phyloP scores from a whole-genome alignment of 2,797 vertebrate genomes.

The Lagodon rhomboides region DNA sequence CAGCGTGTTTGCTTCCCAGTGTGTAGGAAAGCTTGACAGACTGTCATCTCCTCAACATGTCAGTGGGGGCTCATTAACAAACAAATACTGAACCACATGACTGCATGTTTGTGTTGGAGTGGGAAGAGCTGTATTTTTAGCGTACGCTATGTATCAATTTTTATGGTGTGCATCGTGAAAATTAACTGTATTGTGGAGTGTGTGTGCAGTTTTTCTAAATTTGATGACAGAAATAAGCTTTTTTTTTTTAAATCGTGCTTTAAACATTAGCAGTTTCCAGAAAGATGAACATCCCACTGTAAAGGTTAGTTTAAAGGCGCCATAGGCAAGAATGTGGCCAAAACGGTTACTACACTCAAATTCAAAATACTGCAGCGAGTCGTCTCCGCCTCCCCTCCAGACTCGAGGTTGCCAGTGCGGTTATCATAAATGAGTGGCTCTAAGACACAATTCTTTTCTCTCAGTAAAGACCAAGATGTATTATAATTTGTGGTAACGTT shows the following conservation, averaged over 20 bases:
- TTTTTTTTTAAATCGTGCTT: neutral
- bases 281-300: neutral
- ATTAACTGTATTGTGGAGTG: slow-evolving; percentile 5
- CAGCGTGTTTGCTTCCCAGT: slow-evolving; percentile 53
- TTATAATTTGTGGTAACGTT: no score
- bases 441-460: no score
- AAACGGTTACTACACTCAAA: no score
- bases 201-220: neutral
- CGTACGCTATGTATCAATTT: neutral
- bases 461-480: no score
- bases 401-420: no score
- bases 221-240: neutral
- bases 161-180: neutral
- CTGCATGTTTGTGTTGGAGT: slow-evolving; percentile 22
- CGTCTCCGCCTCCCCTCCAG: no score
- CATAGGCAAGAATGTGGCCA: no score
- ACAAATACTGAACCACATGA: slow-evolving; percentile 34
- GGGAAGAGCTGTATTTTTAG: slow-evolving; percentile 24
- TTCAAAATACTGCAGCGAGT: no score
- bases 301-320: neutral
- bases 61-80: slow-evolving; percentile 68
- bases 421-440: no score
- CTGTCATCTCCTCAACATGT: slow-evolving; percentile 60
- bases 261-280: neutral
- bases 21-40: slow-evolving; percentile 60